A percentile compares a stretch with the other conserved stretches of the same genome.
These are phyloP conservation scores for Bungarus multicinctus DNA, from an alignment of 2,113 vertebrate species.

Conservation along the genomic window DNA sequence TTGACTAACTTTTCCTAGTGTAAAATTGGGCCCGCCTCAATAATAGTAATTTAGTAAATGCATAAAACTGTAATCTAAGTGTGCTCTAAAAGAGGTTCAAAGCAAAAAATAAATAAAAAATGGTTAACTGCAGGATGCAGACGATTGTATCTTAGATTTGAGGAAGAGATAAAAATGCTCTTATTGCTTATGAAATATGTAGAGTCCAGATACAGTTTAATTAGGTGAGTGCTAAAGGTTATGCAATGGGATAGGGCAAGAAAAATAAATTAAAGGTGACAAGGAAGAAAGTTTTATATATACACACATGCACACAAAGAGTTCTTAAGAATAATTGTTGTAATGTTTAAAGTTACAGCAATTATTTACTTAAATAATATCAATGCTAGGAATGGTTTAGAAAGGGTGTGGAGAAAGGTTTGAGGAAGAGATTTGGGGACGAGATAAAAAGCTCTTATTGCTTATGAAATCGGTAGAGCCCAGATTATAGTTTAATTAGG, in stretches of 20 bases:
- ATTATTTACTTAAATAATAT: no score
- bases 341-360: no score
- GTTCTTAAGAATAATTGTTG: no score
- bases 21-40: not conserved
- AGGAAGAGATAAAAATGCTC: not conserved
- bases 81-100: not conserved
- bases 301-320: no score
- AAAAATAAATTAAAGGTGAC: not conserved
- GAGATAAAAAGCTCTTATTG: not conserved
- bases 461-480: not conserved
- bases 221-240: not conserved
- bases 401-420: no score
- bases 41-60: not conserved
- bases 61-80: not conserved
- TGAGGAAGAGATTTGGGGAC: not conserved
- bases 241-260: not conserved
- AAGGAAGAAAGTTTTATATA: not conserved
- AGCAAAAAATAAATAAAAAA: not conserved
- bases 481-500: not conserved
- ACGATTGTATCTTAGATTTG: not conserved
- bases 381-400: no score
- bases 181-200: not conserved
- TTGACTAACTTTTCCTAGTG: not conserved
- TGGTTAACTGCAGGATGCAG: not conserved
- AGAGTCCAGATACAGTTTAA: not conserved